Base-by-base conservation (phyloP, 2,113 vertebrate species). In the Dendropsophus ebraccatus region DNA sequence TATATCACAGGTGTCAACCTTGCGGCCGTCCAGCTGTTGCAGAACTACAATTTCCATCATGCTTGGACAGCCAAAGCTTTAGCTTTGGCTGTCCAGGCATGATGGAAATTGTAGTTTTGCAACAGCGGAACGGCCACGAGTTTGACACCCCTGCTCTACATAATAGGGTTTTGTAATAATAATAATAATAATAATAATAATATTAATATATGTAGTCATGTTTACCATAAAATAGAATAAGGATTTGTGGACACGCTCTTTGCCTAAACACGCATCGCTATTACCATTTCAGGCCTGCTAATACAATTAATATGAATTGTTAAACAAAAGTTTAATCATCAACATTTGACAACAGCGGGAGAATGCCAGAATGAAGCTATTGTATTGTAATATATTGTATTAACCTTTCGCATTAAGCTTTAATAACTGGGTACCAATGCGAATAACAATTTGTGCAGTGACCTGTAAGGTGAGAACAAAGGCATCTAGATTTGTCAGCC, bases 381-480 rank as follows among this genome's bases (percentile, higher is more conserved):
- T 81, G 37, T 81, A 81, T 81, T 81, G 45, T 65, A 41, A 45
- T 62, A 14, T 45, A 28, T 60, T 80, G 62, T 65, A 79, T 45
- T 81, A 65, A 62, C 78, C 56, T 81, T 56, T 77, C 49, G 65
- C n/a, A 47, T 81, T 47, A 21, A 60, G 37, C 56, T 81, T 47
- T 81, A 81, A 47, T 81, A 81, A 60, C 13, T 30, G 17, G 58
- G 32, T 45, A 47, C 12, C 13, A 28, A 35, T 28, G 56, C 65
- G 78, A 81, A 81, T 45, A 81, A 81, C 35, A 81, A 65, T 81
- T 45, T 62, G 78, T 62, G 78, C 78, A 5, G 56, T 65, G 56
- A 81, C 78, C 78, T 81, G 78, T 21, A 47, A 81, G 78, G 78
- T 80, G 77, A 80, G 77, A 80, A 80, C 54, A 81, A 25, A 81